These are phyloP conservation scores for Eupithecia vulgata DNA, from an alignment of 2,888 invertebrate species.

Conservation along the genomic window DNA sequence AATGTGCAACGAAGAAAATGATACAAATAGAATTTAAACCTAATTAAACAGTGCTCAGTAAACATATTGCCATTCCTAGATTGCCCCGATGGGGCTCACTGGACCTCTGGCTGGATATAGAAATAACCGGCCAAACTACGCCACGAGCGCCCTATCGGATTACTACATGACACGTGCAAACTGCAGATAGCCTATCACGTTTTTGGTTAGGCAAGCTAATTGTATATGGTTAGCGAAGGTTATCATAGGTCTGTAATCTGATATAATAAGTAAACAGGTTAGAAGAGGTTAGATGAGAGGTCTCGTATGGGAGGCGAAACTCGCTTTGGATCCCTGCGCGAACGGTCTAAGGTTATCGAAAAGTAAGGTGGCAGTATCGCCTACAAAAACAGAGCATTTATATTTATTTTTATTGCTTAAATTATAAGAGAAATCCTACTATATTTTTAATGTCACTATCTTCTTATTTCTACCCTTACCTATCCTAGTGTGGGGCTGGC, in stretches of 20 bases:
- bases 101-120: not conserved
- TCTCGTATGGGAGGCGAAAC: not conserved
- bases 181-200: not conserved
- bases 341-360: not conserved
- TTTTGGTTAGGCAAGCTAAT: not conserved
- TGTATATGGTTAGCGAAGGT: not conserved
- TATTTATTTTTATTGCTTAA: no score
- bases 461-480: not conserved
- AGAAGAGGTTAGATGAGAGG: no score
- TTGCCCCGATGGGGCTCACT: not conserved
- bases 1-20: not conserved
- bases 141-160: not conserved
- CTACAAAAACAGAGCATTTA: not conserved
- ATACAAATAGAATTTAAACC: not conserved
- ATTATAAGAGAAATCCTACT: no score
- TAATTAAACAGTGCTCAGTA: not conserved
- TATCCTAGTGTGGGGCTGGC: not conserved
- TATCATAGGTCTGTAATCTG: not conserved
- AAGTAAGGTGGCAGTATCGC: not conserved
- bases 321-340: not conserved
- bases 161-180: conserved; percentile 2
- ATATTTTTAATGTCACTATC: not conserved
- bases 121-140: conserved; percentile 5
- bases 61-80: not conserved
- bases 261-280: not conserved